phyloP scores from a whole-genome alignment of 1,140 invertebrate species.

The Drosophila pachea region DNA sequence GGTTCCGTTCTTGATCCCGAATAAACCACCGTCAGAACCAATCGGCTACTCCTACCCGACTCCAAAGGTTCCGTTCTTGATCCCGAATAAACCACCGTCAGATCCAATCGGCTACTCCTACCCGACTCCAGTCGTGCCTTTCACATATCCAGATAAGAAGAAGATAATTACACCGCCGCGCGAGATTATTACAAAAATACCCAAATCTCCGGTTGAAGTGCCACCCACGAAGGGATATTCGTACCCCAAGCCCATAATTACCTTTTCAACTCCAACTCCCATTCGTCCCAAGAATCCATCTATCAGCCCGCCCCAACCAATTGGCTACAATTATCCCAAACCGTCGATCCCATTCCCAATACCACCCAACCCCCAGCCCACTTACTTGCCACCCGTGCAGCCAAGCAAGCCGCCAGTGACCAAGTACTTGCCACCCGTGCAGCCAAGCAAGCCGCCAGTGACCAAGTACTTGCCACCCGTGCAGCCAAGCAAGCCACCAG shows the following conservation, averaged over 20 bases:
- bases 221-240: slow-evolving; percentile 50
- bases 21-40: not conserved
- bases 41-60: slow-evolving; percentile 40
- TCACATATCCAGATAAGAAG: slow-evolving; percentile 21
- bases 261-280: slow-evolving; percentile 50
- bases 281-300: slow-evolving; percentile 24
- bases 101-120: slow-evolving; percentile 41
- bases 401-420: slow-evolving; percentile 23
- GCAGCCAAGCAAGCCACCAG: slow-evolving; percentile 20
- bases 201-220: slow-evolving; percentile 24
- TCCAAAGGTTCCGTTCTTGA: slow-evolving; percentile 27
- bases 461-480: slow-evolving; percentile 32
- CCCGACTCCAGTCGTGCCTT: slow-evolving; percentile 34
- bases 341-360: slow-evolving; percentile 54
- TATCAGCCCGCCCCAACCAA: slow-evolving; percentile 48
- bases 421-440: slow-evolving; percentile 29
- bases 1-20: slow-evolving; percentile 19
- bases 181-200: slow-evolving; percentile 14
- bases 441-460: slow-evolving; percentile 17
- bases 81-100: slow-evolving; percentile 24
- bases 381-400: slow-evolving; percentile 30
- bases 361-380: no score
- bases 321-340: slow-evolving; percentile 59
- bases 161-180: slow-evolving; percentile 33
- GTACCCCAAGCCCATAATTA: slow-evolving; percentile 59